A percentile compares a stretch with the other conserved stretches of the same genome.
These are phyloP conservation scores for Heliopora coerulea DNA, from an alignment of 92 coral and sea anemone genomes.

Conservation along the genomic window DNA sequence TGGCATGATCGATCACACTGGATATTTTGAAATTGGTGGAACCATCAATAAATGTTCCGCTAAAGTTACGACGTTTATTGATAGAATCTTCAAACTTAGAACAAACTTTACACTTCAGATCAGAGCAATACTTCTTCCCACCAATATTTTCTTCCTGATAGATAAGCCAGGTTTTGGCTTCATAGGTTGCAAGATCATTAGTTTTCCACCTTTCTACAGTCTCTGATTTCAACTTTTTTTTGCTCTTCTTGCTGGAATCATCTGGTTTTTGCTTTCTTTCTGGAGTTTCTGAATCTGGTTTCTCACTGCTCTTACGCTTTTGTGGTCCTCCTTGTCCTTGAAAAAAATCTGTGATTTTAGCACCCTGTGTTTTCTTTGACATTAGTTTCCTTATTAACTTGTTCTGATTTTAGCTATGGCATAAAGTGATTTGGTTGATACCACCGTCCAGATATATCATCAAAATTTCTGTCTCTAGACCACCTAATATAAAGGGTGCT, in stretches of 20 bases:
- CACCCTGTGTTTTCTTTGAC: constrained; percentile 4
- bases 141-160: constrained; percentile 41
- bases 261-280: background rate
- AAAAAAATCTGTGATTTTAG: constrained; percentile 28
- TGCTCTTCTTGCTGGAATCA: background rate
- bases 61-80: constrained; percentile 41
- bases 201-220: constrained; percentile 51
- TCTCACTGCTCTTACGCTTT: constrained; percentile 7
- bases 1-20: constrained; percentile 43
- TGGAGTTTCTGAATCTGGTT: background rate
- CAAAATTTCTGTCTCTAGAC: constrained; percentile 35
- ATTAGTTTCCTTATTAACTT: background rate
- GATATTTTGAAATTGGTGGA: constrained; percentile 49
- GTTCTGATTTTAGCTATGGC: constrained; percentile 15
- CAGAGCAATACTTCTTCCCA: constrained; percentile 10
- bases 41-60: constrained; percentile 48
- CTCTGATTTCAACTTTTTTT: constrained; percentile 21
- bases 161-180: constrained; percentile 42
- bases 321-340: constrained; percentile 9
- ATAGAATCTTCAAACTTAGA: constrained; percentile 42
- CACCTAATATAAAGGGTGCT: constrained; percentile 32
- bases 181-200: constrained; percentile 30
- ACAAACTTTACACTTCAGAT: constrained; percentile 38
- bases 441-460: constrained; percentile 44
- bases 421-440: constrained; percentile 40